Evolutionary conservation across 53 echinoderm and acorn worm genomes (phyloP), one percentile per base, ranked within the genome.

Genomic region (Actinopyga echinites): DNA sequence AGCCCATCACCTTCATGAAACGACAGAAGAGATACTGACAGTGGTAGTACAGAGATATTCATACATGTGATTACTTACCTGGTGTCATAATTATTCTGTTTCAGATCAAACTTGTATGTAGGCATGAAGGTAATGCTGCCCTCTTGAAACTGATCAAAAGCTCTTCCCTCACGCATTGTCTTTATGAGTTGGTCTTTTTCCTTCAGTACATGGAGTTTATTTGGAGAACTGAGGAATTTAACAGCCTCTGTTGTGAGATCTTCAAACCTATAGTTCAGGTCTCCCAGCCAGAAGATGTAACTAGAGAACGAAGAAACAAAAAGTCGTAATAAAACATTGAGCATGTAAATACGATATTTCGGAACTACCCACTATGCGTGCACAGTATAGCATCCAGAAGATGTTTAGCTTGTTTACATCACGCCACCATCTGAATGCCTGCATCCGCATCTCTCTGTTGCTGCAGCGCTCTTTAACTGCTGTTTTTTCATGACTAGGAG

Each of bases 201-300:
- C 45, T 82, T 79, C 28, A 96, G 80, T 6, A 90, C 81, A 49
- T 96, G 87, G 24, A 96, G 84, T 60, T 96, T 88, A 36, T 93
- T 81, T 0, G 89, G 90, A 24, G 86, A 13, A 56, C 89, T 85
- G 10, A 89, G 69, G 40, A 89, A 88, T 65, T 93, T 93, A 82
- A 93, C 87, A 0, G 83, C 84, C 12, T 96, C 95, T 0, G 86
- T 57, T 3, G 85, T 83, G 4, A 93, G 81, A 64, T 93, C 96
- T 37, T 91, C 91, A 24, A 93, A 82, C 12, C 96, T 85, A 69
- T 93, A 96, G 85, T 96, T 96, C 55, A 96, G 90, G 63, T 96
- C 96, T 12, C 96, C 96, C 44, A 93, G 89, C 93, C 90, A 89
- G 32, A 93, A 80, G 22, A 96, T 89, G 73, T 93, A 96, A 82